Evolutionary conservation across 2,888 invertebrate genomes (phyloP).

Genomic region (Zhuqinia jingwanae): DNA sequence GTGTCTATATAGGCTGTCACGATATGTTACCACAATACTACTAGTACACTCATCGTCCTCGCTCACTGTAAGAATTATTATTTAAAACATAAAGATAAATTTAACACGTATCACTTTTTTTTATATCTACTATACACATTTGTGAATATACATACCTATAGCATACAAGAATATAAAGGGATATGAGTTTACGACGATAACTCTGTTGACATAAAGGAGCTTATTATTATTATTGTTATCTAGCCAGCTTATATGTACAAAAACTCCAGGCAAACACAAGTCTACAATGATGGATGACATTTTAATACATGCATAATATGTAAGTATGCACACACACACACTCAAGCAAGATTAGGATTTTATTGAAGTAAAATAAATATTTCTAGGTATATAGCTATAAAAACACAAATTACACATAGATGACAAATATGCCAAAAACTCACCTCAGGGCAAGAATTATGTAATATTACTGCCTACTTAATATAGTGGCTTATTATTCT

Average conservation of each 20-base stretch:
- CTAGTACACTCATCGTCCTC: background rate
- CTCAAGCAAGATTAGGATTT: background rate
- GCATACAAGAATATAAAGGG: too few species aligned
- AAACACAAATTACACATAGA: background rate
- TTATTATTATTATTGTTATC: background rate
- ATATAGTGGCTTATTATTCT: too few species aligned
- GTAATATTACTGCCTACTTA: too few species aligned
- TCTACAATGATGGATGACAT: background rate
- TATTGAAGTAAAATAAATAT: conserved; percentile 9
- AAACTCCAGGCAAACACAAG: conserved; percentile 1
- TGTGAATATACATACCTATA: too few species aligned
- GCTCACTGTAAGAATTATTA: background rate
- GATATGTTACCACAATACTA: background rate
- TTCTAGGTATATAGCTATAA: background rate
- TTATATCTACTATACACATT: background rate
- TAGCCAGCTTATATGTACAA: conserved; percentile 5
- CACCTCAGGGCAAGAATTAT: background rate
- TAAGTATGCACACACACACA: too few species aligned
- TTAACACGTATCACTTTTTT: background rate
- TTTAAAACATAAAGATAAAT: background rate
- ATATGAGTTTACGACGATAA: too few species aligned
- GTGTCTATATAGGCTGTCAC: background rate
- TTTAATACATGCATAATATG: background rate
- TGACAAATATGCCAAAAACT: background rate
- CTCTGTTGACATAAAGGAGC: conserved; percentile 26